These are phyloP conservation scores for Dicycla oo DNA, from an alignment of 2,888 invertebrate species.

Conservation along the genomic window DNA sequence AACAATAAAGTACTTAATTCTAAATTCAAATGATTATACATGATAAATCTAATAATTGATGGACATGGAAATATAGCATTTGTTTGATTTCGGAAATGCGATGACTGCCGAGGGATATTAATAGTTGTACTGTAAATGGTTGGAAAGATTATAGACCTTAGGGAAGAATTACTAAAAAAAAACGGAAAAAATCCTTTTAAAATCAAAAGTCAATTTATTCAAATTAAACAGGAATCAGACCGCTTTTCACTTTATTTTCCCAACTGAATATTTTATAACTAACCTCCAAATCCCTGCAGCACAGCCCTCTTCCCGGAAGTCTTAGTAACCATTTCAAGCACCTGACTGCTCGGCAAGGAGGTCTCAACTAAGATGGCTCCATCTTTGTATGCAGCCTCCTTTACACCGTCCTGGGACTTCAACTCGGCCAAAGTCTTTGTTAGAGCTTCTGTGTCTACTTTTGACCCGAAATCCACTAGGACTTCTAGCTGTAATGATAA, in stretches of 20 bases:
- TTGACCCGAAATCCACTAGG: slow-evolving; percentile 79
- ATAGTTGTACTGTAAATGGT: too few species aligned
- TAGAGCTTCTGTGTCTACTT: slow-evolving; percentile 71
- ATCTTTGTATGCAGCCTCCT: slow-evolving; percentile 89
- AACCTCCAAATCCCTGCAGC: slow-evolving; percentile 94
- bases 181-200: too few species aligned
- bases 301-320: slow-evolving; percentile 93
- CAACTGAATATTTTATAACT: not conserved
- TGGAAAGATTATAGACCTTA: too few species aligned
- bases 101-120: too few species aligned
- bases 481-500: slow-evolving; percentile 78
- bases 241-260: not conserved
- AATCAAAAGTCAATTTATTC: too few species aligned
- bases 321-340: slow-evolving; percentile 87
- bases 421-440: slow-evolving; percentile 76
- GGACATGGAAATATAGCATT: too few species aligned
- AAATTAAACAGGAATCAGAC: too few species aligned
- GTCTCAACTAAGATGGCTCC: slow-evolving; percentile 93
- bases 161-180: too few species aligned
- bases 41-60: too few species aligned
- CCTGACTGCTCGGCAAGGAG: slow-evolving; percentile 88
- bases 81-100: too few species aligned
- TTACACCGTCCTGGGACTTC: slow-evolving; percentile 70
- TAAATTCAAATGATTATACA: too few species aligned
- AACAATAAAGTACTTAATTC: too few species aligned